Base-by-base conservation (phyloP, 2,888 invertebrate species). In the Erebia aethiops region DNA sequence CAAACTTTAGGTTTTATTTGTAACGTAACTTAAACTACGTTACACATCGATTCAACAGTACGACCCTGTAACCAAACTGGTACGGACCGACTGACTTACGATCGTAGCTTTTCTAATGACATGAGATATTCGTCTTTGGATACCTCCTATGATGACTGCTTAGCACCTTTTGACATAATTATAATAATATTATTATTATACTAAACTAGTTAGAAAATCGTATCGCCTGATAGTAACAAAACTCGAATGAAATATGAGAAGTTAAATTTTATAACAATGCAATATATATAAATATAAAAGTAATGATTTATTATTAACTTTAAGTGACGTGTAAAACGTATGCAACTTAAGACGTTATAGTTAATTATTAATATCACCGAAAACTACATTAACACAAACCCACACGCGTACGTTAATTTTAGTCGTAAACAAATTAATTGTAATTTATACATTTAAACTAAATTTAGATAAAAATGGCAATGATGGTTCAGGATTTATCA, bases 381-480 rank as follows among this genome's bases (percentile, higher is more conserved):
- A 60, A 63, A 91, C 92, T 89, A 82, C 92, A 91, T 89, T 85
- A 82, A 91, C 92, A 91, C 92, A 92, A 91, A 92, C 91, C 92
- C 91, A 92, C 92, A 91, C 90, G 92, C 87, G 88, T 90, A 84
- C 78, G 79, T 81, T 84, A 82, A 81, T 80, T 78, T 79, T 83
- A 80, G 80, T 82, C 76, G 74, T 79, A 78, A 74, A 77, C 77
- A 71, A 72, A 76, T 73, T 77, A 74, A 76, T 77, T 70, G 67
- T 75, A 73, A 73, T 71, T 74, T 75, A 67, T 75, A 69, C 72
- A 80, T 82, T 16, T 74, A 74, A 71, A 70, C 21, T 46, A 46
- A 46, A 11, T 11, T 70, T 74, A 71, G 63, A 69, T 69, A 70
- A 49, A 69, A 49, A 69, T 46, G 57, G 62, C 69, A 66, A 72